Evolutionary conservation across 1,140 invertebrate genomes (phyloP), one percentile per base, ranked within the genome.

Genomic region (Lucilia sericata): DNA sequence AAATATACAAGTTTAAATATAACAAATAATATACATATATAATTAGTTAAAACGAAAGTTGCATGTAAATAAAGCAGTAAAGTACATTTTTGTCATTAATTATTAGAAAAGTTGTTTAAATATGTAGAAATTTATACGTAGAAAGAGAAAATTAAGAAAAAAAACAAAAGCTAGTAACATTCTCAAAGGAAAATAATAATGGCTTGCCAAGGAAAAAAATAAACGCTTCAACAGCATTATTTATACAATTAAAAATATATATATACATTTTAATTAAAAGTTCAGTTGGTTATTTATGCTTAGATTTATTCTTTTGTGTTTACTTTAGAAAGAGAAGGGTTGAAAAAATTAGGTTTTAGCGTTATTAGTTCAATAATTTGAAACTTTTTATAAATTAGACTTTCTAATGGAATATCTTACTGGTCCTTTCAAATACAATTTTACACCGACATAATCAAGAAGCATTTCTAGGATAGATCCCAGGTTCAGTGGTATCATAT

Each of bases 191-290:
- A 76, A 30, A 30, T 3, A 30, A 17, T 21, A 80, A 80, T 42
- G n/a, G 76, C 76, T 80, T 80, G 76, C 76, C n/a, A 65, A 82
- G 81, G 81, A 82, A 82, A 80, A n/a, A 80, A 51, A 19, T 36
- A 82, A 82, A 74, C 81, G 81, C 81, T 82, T 82, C 55, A 82
- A 65, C 25, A 36, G 51, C 81, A 65, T 60, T 65, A 51, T 55
- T 49, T 5, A 75, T 83, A 75, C 10, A 76, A 3, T 47, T 60
- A 60, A 17, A 70, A 70, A 70, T 2, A 8, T 10, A 74, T 36
- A 42, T 49, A 83, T 21, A 30, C 75, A 19, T 83, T 19, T 14
- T 49, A 75, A 30, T 30, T 30, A 74, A 42, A 55, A 36, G 47
- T 74, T 42, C 42, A 83, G 49, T 83, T 82, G 12, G 65, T 75